phyloP scores from a whole-genome alignment of 2,888 invertebrate species.

The Lumbricus terrestris region DNA sequence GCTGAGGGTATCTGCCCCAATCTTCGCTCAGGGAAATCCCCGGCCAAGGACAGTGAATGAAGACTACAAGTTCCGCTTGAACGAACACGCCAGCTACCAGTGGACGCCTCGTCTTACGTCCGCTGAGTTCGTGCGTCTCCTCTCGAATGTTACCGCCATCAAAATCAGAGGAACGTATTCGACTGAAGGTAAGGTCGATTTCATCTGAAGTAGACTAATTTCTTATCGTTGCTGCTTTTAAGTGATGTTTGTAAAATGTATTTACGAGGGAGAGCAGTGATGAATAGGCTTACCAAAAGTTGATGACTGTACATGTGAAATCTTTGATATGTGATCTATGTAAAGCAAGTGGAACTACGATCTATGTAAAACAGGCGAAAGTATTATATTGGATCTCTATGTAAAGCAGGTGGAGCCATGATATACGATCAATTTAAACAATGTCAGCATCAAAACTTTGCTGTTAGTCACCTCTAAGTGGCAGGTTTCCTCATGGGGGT shows the following conservation, averaged over 20 bases:
- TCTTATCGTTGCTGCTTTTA: neutral
- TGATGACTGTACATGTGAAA: neutral
- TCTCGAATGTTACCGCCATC: constrained; percentile 89
- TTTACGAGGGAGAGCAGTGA: neutral
- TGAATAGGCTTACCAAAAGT: neutral
- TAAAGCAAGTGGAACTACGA: no score
- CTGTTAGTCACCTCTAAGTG: no score
- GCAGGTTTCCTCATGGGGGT: no score
- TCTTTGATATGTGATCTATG: no score
- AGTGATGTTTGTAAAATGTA: neutral
- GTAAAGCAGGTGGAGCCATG: no score
- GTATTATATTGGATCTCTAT: no score
- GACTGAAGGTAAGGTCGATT: constrained; percentile 67
- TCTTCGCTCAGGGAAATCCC: constrained; percentile 68
- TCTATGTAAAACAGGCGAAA: no score
- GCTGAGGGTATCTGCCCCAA: constrained; percentile 79
- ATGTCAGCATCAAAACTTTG: no score
- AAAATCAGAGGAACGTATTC: constrained; percentile 91
- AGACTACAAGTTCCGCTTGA: constrained; percentile 80
- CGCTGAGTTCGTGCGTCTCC: constrained; percentile 84
- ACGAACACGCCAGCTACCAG: constrained; percentile 86
- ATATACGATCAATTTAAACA: no score
- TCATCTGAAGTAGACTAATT: neutral
- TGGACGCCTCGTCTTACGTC: constrained; percentile 90
- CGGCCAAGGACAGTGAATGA: constrained; percentile 57